Evolutionary conservation across 2,797 vertebrate genomes (phyloP), one percentile per base, ranked within the genome.

Genomic region (Crenuchus spilurus): DNA sequence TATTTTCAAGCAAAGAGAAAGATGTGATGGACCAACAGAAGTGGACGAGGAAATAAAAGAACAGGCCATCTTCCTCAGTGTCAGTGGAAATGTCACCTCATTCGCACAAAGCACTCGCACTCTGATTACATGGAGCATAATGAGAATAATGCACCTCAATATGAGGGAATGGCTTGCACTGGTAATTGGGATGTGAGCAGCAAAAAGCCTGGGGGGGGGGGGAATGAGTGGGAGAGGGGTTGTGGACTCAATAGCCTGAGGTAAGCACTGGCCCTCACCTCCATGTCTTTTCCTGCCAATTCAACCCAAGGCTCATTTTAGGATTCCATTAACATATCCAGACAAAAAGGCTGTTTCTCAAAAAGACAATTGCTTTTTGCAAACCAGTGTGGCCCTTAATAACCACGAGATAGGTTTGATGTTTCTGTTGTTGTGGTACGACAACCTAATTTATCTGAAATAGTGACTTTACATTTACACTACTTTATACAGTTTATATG

Each of bases 41-140:
- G 20, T 51, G 18, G n/a, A 51, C 9, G 8, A 9, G 18, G 30
- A 35, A 35, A 66, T 33, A 11, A 49, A 66, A 66, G n/a, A n/a
- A n/a, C n/a, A n/a, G n/a, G n/a, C n/a, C n/a, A n/a, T n/a, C n/a
- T 49, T 9, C 9, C 1, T 49, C 28, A 35, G n/a, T n/a, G n/a
- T n/a, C n/a, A n/a, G n/a, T 4, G n/a, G 24, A 6, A 13, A 42
- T 2, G 30, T 46, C 22, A 5, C 18, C 42, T 26, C 57, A 10
- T 22, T 16, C 42, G 49, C 41, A 16, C 14, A 28, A 33, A 62
- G 58, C 24, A 63, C 54, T 72, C 48, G 41, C 48, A 8, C 13
- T 14, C 60, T 54, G 48, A 55, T 64, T 64, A 31, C n/a, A 55
- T 11, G 18, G 9, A 62, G 58, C 61, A 64, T 33, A 73, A 35